A percentile compares a stretch with the other conserved stretches of the same genome.
These are phyloP conservation scores for Steinernema carpocapsae DNA, from an alignment of 2,888 invertebrate species.

Conservation along the genomic window DNA sequence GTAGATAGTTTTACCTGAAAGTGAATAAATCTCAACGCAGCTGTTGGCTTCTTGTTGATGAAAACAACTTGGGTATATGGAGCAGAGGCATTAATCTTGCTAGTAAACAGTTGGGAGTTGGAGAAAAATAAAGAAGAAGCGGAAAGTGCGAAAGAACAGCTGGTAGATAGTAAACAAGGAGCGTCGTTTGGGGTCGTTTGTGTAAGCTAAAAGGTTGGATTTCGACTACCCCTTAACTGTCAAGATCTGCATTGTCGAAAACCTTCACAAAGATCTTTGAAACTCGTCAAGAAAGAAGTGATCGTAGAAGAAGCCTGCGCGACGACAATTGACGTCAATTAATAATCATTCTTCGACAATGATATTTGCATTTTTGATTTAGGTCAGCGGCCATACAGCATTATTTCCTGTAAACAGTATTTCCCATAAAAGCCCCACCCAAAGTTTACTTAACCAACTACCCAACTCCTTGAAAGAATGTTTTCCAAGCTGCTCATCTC, in stretches of 20 bases:
- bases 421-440: background rate
- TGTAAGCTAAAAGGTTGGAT: background rate
- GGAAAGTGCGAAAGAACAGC: too few relatives aligned
- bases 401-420: background rate
- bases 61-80: too few relatives aligned
- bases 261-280: too few relatives aligned
- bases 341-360: background rate
- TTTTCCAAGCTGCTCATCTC: too few relatives aligned
- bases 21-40: conserved; percentile 4
- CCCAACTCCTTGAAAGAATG: background rate
- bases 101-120: background rate
- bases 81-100: background rate
- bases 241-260: background rate
- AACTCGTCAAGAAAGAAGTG: background rate
- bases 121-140: background rate
- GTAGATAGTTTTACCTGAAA: conserved; percentile 11
- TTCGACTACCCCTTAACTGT: background rate
- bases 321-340: background rate
- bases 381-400: background rate
- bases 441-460: background rate
- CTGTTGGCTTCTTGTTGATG: background rate
- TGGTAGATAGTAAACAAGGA: background rate
- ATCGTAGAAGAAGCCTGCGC: background rate
- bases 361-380: background rate
- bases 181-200: background rate